Evolutionary conservation across 2,888 invertebrate species (phyloP), one percentile per base, ranked within the genome.

Genomic region (Apocheima hispidaria): DNA sequence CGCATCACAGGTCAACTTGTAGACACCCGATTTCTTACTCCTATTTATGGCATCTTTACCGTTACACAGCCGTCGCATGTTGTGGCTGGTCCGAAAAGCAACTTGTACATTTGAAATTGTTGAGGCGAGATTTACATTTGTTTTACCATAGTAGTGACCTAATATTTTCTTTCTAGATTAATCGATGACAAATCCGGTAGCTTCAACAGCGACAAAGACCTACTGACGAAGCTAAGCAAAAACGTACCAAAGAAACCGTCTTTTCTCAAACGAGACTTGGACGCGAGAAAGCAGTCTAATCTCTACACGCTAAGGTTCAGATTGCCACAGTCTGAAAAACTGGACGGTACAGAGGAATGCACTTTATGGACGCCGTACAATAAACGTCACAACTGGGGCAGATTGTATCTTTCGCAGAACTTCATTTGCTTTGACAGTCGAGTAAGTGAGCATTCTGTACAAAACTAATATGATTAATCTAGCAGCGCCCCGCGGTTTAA

Each of bases 361-460:
- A 95, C 97, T 9, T 90, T 99, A 55, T 98, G 98, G 96, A 98
- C 99, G 1, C 99, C 99, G 0, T 99, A 97, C 83, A 97, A 98
- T 81, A 98, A 98, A 83, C 95, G 95, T 70, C 96, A 97, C 81
- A 96, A 97, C 58, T 95, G 95, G 92, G 99, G 99, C 14, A 94
- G 96, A 69, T 93, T 99, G 76, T 99, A 96, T 86, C 91, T 99
- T 49, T 99, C 99, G 0, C 96, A 97, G 79, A 98, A 97, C 91
- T 99, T 98, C 84, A 94, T 99, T 76, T 99, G 99, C 86, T 99
- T 99, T 84, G 97, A 97, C 80, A 99, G 99, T 87, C 95, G 97
- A 93, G 98, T 99, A 82, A 94, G 94, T 87, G 43, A 46, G 16
- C 10, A 5, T 30, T 16, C 4, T 28, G 6, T 21, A 23, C n/a